Evolutionary conservation across 2,113 vertebrate species (phyloP), one percentile per base, ranked within the genome.

Genomic region (Zosterops pallidus): DNA sequence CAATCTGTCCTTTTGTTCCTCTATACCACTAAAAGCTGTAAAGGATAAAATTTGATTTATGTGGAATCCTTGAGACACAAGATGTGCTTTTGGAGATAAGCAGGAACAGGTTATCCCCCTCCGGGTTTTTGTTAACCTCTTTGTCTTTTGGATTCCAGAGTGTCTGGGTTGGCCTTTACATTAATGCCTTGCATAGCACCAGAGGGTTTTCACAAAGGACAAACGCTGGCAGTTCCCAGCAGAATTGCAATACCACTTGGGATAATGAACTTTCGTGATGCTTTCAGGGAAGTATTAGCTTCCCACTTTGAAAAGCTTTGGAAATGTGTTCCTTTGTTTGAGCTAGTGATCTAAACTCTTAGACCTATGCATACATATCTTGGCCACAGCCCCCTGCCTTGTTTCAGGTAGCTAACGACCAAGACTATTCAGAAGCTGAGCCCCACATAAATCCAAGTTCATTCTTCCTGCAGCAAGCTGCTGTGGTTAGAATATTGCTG

Each of bases 81-180:
- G 92, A 94, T 94, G 86, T 86, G 80, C 44, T 81, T 97, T 92
- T 93, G 88, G 92, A 94, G 90, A 96, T 94, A 96, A 95, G 85
- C 93, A 81, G 88, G 60, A 86, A 33, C 80, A 90, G 96, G 93
- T 95, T 93, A 71, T 86, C 41, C 76, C 83, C 55, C 31, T 75
- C 83, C 82, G 76, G 90, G 72, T 68, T 96, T 96, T 95, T 90
- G 71, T 92, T 92, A 94, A 75, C 92, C 77, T 94, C 68, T 60
- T 31, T 93, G 72, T 86, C 56, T 89, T 84, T 86, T 76, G 80
- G 60, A 79, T 86, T 84, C 83, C 60, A 24, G 5, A 95, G 76
- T 64, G 82, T 63, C 72, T 93, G 76, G 17, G 21, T 46, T 82
- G 80, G 84, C 78, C 50, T 55, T 87, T 85, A 14, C 76, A 52